Evolutionary conservation across 2,888 invertebrate species (phyloP), one percentile per base, ranked within the genome.

Genomic region (Pseudococcus jackbeardsleyi): DNA sequence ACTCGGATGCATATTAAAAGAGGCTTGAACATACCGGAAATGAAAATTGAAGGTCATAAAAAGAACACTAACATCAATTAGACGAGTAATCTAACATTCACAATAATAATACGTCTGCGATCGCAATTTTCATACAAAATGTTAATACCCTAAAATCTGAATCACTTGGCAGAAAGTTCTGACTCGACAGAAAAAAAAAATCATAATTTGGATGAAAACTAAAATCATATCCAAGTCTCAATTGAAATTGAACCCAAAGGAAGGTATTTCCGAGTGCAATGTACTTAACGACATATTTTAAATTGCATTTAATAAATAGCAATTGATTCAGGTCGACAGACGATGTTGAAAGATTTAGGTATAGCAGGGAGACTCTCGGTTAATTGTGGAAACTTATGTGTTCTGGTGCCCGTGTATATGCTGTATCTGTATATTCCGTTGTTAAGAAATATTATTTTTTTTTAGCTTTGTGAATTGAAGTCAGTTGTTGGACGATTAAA

Each of bases 221-320:
- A 64, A 64, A 22, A 19, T 22, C 64, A 19, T 22, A 22, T 33
- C 19, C 19, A 33, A 77, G 79, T 82, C 46, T 82, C 12, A 82
- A 82, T 82, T 46, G 79, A 82, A 82, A 82, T 82, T 82, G 79
- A 82, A 82, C 79, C 33, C 17, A 7, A 82, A 39, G 46, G 79
- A 82, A 82, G 79, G 79, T 85, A 59, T 59, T 39, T 86, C 64
- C 68, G 86, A 86, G 86, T 86, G 86, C 86, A 86, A 86, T 86
- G 68, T 68, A 86, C 86, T 59, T 17, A 59, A 68, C 59, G 68
- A 86, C 86, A 68, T 86, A 46, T 86, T 64, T 68, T 86, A 86
- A 86, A 86, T 86, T 68, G 86, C 86, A 86, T 86, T 86, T 86
- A 86, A 86, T 86, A 86, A 86, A 86, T 86, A 86, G 86, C 86